A percentile compares a stretch with the other conserved stretches of the same genome.
Evolutionary conservation across 1,140 invertebrate species (phyloP).

Genomic region (Micrasema minimum): DNA sequence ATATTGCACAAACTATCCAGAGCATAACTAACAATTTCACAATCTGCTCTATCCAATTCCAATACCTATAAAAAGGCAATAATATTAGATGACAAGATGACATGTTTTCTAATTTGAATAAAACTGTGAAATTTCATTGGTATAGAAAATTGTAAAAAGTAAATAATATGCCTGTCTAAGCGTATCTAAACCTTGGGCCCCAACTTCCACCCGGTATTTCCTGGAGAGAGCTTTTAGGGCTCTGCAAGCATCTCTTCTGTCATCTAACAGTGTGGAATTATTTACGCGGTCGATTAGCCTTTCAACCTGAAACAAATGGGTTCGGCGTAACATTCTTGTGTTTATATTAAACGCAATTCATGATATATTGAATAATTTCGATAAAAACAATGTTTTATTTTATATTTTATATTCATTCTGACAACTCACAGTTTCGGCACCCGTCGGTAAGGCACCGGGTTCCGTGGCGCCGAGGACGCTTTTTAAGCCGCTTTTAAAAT

Average conservation of each 20-base stretch:
- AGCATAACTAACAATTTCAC: slow-evolving; percentile 91
- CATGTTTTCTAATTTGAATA: background rate
- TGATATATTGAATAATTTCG: background rate
- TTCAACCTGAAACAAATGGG: slow-evolving; percentile 79
- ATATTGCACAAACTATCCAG: slow-evolving; percentile 93
- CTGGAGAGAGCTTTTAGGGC: slow-evolving; percentile 93
- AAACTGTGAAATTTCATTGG: background rate
- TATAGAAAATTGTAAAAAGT: slow-evolving; percentile 29
- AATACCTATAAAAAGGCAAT: slow-evolving; percentile 66
- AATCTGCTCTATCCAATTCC: slow-evolving; percentile 85
- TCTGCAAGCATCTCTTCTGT: slow-evolving; percentile 94
- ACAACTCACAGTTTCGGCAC: slow-evolving; percentile 84
- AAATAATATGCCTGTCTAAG: slow-evolving; percentile 74
- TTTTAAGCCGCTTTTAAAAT: slow-evolving; percentile 87
- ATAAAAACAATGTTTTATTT: slow-evolving; percentile 5
- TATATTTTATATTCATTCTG: slow-evolving; percentile 22
- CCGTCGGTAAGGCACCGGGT: slow-evolving; percentile 77
- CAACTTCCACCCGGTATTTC: slow-evolving; percentile 95
- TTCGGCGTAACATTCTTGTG: too few species aligned
- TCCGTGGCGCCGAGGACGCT: slow-evolving; percentile 87
- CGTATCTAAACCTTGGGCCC: slow-evolving; percentile 92
- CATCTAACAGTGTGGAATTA: slow-evolving; percentile 93
- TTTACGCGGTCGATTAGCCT: slow-evolving; percentile 90
- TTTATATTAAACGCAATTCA: too few species aligned
- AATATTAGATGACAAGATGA: background rate